Evolutionary conservation across 2,888 invertebrate genomes (phyloP).

Genomic region (Macrostomum cliftonense): DNA sequence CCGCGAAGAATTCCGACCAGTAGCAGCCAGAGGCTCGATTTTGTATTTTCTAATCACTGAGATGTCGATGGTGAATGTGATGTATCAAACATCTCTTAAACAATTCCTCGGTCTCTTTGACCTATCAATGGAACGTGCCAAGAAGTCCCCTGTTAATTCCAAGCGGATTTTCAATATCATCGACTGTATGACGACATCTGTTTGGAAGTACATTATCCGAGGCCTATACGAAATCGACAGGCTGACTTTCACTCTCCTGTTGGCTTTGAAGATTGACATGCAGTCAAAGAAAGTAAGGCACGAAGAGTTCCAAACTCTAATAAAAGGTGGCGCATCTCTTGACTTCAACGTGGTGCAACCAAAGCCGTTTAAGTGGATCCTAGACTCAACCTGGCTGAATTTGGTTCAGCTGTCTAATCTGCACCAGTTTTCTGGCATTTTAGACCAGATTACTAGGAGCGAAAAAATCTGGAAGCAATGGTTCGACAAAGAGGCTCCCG

Average conservation of each 20-base stretch:
- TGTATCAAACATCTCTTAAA: constrained; percentile 38
- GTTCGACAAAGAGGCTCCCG: constrained; percentile 61
- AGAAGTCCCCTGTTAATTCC: constrained; percentile 13
- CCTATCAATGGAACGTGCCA: constrained; percentile 30
- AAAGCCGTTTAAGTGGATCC: constrained; percentile 36
- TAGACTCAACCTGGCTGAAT: constrained; percentile 38
- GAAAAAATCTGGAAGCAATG: constrained; percentile 37
- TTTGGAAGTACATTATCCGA: constrained; percentile 34
- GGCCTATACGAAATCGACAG: constrained; percentile 37
- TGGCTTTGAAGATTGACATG: constrained; percentile 37
- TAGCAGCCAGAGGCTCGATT: constrained; percentile 36
- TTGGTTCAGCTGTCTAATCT: constrained; percentile 36
- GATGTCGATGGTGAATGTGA: constrained; percentile 36
- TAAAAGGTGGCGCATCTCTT: constrained; percentile 32
- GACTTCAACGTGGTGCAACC: constrained; percentile 36
- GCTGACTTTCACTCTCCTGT: constrained; percentile 34
- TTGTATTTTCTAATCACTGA: constrained; percentile 38
- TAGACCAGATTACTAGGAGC: constrained; percentile 25
- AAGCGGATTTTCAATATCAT: constrained; percentile 37
- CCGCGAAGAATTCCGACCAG: constrained; percentile 37
- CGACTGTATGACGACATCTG: constrained; percentile 37
- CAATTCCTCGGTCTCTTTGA: constrained; percentile 37
- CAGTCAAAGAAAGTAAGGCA: constrained; percentile 13
- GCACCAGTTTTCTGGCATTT: constrained; percentile 36
- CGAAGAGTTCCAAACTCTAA: constrained; percentile 14